Conservation (phyloP, 2,113 vertebrate genomes). For the Murina feae region DNA sequence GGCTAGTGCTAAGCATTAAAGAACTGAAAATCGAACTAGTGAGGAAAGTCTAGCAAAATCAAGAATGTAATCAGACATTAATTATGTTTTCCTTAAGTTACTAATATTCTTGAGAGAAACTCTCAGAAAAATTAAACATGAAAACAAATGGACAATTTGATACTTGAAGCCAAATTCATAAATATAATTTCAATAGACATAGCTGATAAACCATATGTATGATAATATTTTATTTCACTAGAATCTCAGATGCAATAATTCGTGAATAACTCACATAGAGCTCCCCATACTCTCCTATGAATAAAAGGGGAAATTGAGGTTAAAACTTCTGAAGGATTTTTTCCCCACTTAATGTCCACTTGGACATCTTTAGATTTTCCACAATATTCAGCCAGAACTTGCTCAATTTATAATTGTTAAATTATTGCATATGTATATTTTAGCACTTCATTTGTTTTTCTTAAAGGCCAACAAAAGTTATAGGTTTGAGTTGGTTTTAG, state of each 20-base stretch:
- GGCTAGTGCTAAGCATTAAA: constrained; percentile 42
- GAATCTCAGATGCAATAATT: constrained; percentile 8
- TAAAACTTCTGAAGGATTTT: background rate
- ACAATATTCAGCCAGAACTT: constrained; percentile 3
- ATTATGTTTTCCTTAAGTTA: constrained; percentile 41
- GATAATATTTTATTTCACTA: constrained; percentile 4
- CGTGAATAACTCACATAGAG: background rate
- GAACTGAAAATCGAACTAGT: constrained; percentile 32
- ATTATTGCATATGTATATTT: background rate
- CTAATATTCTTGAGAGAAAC: constrained; percentile 32
- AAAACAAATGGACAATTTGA: constrained; percentile 55
- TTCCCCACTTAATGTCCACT: background rate
- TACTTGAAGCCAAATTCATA: constrained; percentile 31
- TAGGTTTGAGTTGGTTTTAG: background rate
- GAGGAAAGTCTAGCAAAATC: constrained; percentile 23
- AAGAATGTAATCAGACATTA: constrained; percentile 56
- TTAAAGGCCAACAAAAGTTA: background rate
- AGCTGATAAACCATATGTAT: background rate
- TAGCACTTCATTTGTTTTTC: background rate
- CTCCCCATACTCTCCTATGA: background rate
- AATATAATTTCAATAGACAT: constrained; percentile 35
- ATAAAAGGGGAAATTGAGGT: background rate
- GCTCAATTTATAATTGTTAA: constrained; percentile 12
- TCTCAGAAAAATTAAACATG: constrained; percentile 32
- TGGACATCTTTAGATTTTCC: background rate